Percentiles rank a stretch among this genome's conserved stretches.
Conservation (phyloP, 2,113 vertebrate species). For the Panurus biarmicus region DNA sequence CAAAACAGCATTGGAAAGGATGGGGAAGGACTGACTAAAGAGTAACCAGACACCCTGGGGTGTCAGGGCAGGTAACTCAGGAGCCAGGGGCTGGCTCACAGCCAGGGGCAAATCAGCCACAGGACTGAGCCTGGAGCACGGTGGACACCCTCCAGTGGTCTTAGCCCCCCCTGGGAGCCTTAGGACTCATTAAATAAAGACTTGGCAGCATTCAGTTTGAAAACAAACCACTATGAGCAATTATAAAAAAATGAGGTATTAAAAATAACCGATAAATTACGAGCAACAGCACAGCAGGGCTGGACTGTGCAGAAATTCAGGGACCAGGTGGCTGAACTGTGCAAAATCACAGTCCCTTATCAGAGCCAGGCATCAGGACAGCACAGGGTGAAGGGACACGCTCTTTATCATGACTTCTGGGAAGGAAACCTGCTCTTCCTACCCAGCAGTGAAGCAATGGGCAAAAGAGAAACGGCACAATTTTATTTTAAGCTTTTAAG, state of each 20-base stretch:
- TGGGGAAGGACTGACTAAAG: not conserved
- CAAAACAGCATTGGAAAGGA: not conserved
- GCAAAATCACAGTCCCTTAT: not conserved
- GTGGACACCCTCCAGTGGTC: not conserved
- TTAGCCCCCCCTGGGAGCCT: not conserved
- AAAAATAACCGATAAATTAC: not conserved
- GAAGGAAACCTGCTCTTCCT: not conserved
- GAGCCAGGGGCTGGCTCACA: not conserved
- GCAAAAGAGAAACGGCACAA: not conserved
- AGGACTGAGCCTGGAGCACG: not conserved
- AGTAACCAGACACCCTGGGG: not conserved
- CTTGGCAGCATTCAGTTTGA: not conserved
- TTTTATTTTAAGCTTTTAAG: not conserved
- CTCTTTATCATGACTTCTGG: not conserved
- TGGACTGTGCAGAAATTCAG: not conserved
- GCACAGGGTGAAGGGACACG: not conserved
- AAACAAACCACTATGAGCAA: not conserved
- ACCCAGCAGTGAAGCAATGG: not conserved
- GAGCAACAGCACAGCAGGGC: not conserved
- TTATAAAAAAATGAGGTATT: not conserved
- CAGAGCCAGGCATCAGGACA: not conserved
- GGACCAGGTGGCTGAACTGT: not conserved
- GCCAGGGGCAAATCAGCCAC: not conserved
- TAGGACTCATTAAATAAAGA: not conserved
- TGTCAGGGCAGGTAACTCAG: not conserved